Percentiles rank a stretch among this genome's conserved stretches.
Conservation (phyloP, 2,888 invertebrate genomes). For the Drepanosiphum platanoidis region DNA sequence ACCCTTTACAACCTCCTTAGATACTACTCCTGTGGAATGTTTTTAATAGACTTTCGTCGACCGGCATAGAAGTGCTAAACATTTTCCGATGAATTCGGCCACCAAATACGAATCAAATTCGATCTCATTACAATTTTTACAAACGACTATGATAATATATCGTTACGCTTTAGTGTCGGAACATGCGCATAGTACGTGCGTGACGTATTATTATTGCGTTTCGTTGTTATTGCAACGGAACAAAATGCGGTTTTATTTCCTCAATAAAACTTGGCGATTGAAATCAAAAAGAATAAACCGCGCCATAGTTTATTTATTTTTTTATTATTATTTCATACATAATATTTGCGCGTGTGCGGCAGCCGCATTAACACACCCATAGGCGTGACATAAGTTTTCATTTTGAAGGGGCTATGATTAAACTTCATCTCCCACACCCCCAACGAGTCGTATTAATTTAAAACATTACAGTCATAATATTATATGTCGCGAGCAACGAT, state of each 20-base stretch:
- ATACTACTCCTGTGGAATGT: not conserved
- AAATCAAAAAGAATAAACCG: not conserved
- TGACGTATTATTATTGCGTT: not conserved
- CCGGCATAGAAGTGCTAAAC: not conserved
- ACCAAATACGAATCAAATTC: not conserved
- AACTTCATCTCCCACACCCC: too few species aligned
- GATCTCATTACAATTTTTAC: too few species aligned
- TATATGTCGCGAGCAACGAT: too few species aligned
- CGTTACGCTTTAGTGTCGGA: too few species aligned
- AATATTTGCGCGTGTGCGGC: not conserved
- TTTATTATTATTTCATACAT: not conserved
- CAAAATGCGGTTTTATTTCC: not conserved
- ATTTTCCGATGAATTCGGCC: not conserved
- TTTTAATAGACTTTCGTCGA: not conserved
- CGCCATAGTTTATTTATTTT: not conserved
- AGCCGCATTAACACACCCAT: not conserved
- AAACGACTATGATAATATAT: not conserved
- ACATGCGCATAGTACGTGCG: not conserved
- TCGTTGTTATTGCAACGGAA: not conserved
- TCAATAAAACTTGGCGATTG: not conserved
- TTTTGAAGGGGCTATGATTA: too few species aligned
- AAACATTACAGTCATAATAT: too few species aligned
- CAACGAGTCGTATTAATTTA: too few species aligned
- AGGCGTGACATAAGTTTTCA: too few species aligned
- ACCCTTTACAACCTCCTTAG: too few species aligned